Evolutionary conservation across 2,888 invertebrate genomes (phyloP), one percentile per base, ranked within the genome.

Genomic region (Agrypnus murinus): DNA sequence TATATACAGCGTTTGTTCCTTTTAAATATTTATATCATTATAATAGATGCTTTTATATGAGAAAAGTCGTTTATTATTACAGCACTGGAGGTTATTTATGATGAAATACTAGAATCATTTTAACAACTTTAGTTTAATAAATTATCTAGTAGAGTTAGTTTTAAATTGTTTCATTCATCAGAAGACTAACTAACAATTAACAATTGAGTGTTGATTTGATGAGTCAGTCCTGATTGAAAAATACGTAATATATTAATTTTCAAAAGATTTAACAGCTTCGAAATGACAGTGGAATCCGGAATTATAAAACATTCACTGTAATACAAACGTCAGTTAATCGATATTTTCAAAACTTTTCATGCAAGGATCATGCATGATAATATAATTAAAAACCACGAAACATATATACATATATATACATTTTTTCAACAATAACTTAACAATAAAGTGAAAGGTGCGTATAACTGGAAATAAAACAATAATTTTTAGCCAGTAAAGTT

Each of bases 241-340:
- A 19, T 50, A 8, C 25, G 14, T 43, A n/a, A n/a, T n/a, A n/a
- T 8, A 15, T 46, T 46, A 19, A 14, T 46, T 46, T 46, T 50
- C 2, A 55, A 36, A 17, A 31, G 17, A 55, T 25, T 25, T 25
- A n/a, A 36, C 8, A 14, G 12, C 36, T 55, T 55, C 36, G 36
- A 55, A 55, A 55, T 36, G 14, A 10, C 10, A 36, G 25, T 12
- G 55, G 55, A 55, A 55, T 55, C 55, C 55, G 55, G 55, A 55
- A 55, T 25, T 25, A 25, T n/a, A 25, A 25, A 25, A 3, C 25
- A 3, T 25, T 2, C 5, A 25, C 5, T 25, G 25, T 25, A 25
- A 25, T 5, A 25, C 5, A 25, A 3, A 25, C 25, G 25, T 25
- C 25, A 25, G 5, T 25, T 3, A 25, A 25, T 25, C 25, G 5